Evolutionary conservation across 2,797 vertebrate genomes (phyloP), one percentile per base, ranked within the genome.

Genomic region (Hippocampus kuda): DNA sequence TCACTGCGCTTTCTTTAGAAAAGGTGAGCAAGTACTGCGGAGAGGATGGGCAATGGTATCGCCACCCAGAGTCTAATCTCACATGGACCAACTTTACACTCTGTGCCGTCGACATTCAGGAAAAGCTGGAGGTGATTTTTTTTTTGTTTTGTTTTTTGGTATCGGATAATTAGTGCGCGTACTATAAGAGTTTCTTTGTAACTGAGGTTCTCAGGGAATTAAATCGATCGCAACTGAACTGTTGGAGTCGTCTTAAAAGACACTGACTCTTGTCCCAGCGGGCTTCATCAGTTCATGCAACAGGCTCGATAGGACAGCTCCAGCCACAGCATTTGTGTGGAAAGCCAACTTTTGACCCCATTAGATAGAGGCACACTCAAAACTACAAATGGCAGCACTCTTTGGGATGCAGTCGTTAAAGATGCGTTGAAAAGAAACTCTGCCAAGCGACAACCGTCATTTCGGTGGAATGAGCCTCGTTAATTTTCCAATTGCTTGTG

Each of bases 51-150:
- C 90, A 89, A 70, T 98, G 96, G 96, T 95, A 93, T 76, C 91
- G 85, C 27, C 92, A 95, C 73, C 94, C 95, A 18, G 93, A 93
- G 70, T 94, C 84, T 72, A 95, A 94, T 76, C 86, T 86, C 59
- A 94, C 93, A 0, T 95, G 94, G 94, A 94, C 94, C 71, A 96
- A 98, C 88, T 98, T 96, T 27, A 95, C 94, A 3, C 82, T 94
- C 59, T 99, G 96, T 80, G 92, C 91, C 7, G 88, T 90, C 56
- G 93, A 92, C 83, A 91, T 88, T 38, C 87, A 89, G 49, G 90
- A 94, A 72, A 96, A 92, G 67, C 0, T 93, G 67, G 93, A 92
- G 91, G 95, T 95, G 61, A 64, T 24, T 15, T 0, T 7, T 26
- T 10, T 3, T 2, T 18, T 7, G 2, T 1, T 18, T 7, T 2